phyloP scores from a whole-genome alignment of 2,113 vertebrate genomes.

The Clupea harengus region DNA sequence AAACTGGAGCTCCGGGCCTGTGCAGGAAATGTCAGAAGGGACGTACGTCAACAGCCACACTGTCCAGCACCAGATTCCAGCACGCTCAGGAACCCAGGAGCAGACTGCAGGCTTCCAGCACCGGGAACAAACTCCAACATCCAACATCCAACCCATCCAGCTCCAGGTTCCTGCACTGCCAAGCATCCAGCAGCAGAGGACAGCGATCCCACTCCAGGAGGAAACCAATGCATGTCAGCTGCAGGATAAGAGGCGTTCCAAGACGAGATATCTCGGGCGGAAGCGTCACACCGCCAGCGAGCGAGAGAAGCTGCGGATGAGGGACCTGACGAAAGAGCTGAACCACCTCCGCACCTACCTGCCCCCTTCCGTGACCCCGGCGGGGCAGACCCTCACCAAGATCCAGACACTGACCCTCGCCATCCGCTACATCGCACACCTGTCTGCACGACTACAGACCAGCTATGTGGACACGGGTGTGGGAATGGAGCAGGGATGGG shows the following conservation, averaged over 20 bases:
- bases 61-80: background rate
- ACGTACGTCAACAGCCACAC: background rate
- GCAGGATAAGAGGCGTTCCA: background rate
- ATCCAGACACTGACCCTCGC: conserved; percentile 63
- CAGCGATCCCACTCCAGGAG: background rate
- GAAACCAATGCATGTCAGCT: background rate
- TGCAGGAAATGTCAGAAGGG: background rate
- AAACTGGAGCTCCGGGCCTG: background rate
- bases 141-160: background rate
- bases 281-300: conserved; percentile 62
- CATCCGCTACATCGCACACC: conserved; percentile 63
- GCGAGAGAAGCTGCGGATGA: conserved; percentile 66
- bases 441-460: conserved; percentile 54
- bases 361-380: conserved; percentile 57
- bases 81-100: background rate
- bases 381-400: conserved; percentile 61
- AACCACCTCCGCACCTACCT: conserved; percentile 61
- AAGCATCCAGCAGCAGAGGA: background rate
- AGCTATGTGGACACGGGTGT: background rate
- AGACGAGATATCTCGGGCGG: background rate
- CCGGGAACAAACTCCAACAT: background rate
- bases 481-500: background rate
- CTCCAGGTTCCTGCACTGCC: background rate
- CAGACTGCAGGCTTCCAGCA: background rate
- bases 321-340: conserved; percentile 63